Base-by-base conservation (phyloP, 2,113 vertebrate genomes). In the Kryptolebias marmoratus region DNA sequence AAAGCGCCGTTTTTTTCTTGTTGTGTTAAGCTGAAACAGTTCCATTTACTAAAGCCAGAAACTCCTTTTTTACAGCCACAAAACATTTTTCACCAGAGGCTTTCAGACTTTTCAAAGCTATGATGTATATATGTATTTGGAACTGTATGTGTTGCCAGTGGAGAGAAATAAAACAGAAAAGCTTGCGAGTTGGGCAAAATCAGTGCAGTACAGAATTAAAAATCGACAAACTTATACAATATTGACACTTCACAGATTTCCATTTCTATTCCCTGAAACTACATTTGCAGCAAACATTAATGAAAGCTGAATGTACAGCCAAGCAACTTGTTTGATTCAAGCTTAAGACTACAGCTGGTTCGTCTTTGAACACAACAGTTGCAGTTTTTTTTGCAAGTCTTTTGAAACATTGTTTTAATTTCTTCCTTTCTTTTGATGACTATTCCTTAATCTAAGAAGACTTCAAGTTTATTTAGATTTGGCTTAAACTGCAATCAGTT, bases 1-100 rank as follows among this genome's bases (percentile, higher is more conserved):
- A 63, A 54, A 80, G 65, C 65, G 53, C 55, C 61, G 70, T 15
- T 60, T 81, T 63, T 81, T 79, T 52, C 11, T 69, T 56, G 39
- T 71, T 63, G 62, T 45, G 49, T 67, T 70, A 36, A 71, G 63
- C 27, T 10, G 52, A 80, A 72, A 68, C 48, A 59, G 55, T 58
- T 60, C 7, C 31, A 13, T 9, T 27, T 27, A 54, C 61, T 22
- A 30, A 68, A 71, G 57, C 31, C 57, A 28, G 55, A 58, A 80
- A 50, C 53, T 14, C 78, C 58, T 13, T 44, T 59, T 67, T 50
- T 36, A 49, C 48, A 49, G 48, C 73, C 58, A 30, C 42, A 32
- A 57, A 54, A 49, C 59, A 12, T 61, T 65, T 53, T n/a, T 72
- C 36, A 55, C 27, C 22, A 65, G 45, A 53, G 60, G 74, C 31